Evolutionary conservation across 2,797 vertebrate genomes (phyloP).

Genomic region (Nannoperca australis): DNA sequence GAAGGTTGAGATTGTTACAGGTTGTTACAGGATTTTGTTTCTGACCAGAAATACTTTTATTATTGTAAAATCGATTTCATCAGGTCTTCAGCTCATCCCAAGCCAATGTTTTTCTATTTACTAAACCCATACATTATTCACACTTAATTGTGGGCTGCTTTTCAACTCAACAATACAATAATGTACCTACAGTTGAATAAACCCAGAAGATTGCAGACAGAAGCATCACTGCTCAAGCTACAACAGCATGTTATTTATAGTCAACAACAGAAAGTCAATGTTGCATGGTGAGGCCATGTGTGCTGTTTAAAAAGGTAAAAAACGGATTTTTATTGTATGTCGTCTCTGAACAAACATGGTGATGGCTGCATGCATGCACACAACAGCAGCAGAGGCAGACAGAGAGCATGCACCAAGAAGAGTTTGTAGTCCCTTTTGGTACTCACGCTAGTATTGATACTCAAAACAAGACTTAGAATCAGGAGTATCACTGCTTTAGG

Average conservation of each 20-base stretch:
- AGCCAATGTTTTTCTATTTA: not conserved
- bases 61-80: too few species aligned
- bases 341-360: not conserved
- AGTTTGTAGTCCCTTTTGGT: not conserved
- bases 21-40: not conserved
- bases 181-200: too few species aligned
- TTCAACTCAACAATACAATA: not conserved
- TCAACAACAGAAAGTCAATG: not conserved
- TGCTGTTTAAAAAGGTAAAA: not conserved
- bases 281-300: not conserved
- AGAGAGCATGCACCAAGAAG: not conserved
- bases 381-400: not conserved
- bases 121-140: not conserved
- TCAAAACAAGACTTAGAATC: not conserved
- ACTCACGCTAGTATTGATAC: not conserved
- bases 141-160: not conserved
- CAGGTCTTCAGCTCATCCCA: not conserved
- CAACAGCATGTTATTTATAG: not conserved
- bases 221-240: not conserved
- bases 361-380: not conserved
- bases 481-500: not conserved
- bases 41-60: not conserved
- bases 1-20: not conserved
- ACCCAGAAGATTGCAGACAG: not conserved
- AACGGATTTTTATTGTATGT: not conserved